phyloP scores from a whole-genome alignment of 2,797 vertebrate species.

The Gouania willdenowi region DNA sequence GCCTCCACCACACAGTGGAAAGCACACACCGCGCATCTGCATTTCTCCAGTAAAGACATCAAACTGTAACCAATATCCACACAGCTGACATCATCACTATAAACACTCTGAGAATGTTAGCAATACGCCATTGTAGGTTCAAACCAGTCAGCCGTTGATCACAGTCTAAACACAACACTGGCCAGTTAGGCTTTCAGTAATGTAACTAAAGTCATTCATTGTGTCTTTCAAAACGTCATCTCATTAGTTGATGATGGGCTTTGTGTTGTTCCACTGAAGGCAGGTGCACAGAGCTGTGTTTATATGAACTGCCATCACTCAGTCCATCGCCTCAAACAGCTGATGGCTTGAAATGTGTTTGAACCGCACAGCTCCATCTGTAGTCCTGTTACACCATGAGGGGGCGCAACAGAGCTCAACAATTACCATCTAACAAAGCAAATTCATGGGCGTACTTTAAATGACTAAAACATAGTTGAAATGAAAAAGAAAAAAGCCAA shows the following conservation, averaged over 20 bases:
- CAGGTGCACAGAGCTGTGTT: conserved; percentile 47
- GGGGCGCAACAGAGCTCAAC: no score
- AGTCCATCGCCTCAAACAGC: no score
- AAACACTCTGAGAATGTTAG: conserved; percentile 28
- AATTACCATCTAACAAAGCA: no score
- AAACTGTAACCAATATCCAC: conserved; percentile 36
- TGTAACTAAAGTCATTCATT: conserved; percentile 21
- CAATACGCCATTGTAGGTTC: conserved; percentile 11
- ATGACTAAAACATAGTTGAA: no score
- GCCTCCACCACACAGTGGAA: conserved; percentile 54
- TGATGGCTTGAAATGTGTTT: no score
- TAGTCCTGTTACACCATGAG: no score
- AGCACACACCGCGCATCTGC: conserved; percentile 47
- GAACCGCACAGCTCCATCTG: no score
- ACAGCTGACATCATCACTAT: conserved; percentile 39
- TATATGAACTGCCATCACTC: background rate
- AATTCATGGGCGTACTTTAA: no score
- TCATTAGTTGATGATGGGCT: conserved; percentile 10
- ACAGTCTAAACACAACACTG: conserved; percentile 10
- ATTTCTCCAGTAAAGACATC: conserved; percentile 36
- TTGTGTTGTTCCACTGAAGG: conserved; percentile 13
- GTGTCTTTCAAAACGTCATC: conserved; percentile 10
- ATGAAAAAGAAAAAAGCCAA: no score
- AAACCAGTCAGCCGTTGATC: conserved; percentile 17
- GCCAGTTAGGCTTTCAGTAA: conserved; percentile 26